Conservation (phyloP, 2,113 vertebrate species). For the Clarias macrocephalus region DNA sequence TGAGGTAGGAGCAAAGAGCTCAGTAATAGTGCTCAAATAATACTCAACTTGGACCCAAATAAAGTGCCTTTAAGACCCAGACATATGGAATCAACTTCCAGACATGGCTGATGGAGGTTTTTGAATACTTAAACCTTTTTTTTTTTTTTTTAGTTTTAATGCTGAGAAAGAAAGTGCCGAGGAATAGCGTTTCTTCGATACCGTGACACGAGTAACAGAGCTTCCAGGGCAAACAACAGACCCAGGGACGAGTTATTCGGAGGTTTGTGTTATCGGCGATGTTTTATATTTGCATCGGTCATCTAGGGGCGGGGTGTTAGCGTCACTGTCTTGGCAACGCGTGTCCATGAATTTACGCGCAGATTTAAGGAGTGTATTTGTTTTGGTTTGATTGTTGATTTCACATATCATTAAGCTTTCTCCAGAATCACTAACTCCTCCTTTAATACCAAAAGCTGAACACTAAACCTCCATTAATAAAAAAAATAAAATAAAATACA, state of each 20-base stretch:
- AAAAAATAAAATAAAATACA: no score
- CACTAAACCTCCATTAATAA: neutral
- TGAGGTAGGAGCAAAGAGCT: neutral
- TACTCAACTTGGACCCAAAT: neutral
- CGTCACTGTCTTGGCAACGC: no score
- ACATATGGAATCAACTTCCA: neutral
- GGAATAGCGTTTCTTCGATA: neutral
- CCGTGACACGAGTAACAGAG: neutral
- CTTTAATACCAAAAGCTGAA: neutral
- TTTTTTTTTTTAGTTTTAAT: no score
- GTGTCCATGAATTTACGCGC: no score
- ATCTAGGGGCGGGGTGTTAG: no score
- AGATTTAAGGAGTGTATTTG: no score
- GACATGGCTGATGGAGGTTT: neutral
- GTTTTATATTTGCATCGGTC: no score
- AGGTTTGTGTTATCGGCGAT: no score
- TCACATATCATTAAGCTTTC: no score
- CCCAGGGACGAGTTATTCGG: no score
- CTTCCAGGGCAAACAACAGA: neutral
- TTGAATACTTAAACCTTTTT: neutral
- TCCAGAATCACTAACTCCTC: neutral
- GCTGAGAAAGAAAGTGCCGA: neutral
- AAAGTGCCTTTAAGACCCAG: neutral
- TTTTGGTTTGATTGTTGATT: no score
- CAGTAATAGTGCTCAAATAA: conserved; percentile 8